Conservation (phyloP, 1,140 invertebrate species). For the Hyles vespertilio region DNA sequence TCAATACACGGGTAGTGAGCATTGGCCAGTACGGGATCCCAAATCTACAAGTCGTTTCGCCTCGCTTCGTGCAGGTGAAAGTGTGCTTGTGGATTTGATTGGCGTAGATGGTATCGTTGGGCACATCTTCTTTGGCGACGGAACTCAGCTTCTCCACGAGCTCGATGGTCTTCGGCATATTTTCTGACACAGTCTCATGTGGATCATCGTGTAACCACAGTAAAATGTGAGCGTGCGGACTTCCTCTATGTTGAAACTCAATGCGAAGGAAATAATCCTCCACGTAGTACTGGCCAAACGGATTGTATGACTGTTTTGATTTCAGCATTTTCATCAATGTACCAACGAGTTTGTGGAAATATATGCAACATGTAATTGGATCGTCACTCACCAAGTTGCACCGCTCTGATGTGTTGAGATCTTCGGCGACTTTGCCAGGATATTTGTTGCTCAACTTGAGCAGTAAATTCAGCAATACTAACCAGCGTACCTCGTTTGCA, state of each 20-base stretch:
- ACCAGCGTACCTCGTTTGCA: slow-evolving; percentile 5
- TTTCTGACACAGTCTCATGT: slow-evolving; percentile 19
- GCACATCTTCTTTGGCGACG: slow-evolving; percentile 20
- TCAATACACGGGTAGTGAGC: slow-evolving; percentile 18
- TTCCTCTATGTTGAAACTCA: slow-evolving; percentile 21
- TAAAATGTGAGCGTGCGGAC: slow-evolving; percentile 19
- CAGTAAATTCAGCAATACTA: slow-evolving; percentile 1
- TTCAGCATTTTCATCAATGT: slow-evolving; percentile 6
- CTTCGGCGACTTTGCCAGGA: neutral
- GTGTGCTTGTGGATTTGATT: slow-evolving; percentile 13
- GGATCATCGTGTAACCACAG: slow-evolving; percentile 25
- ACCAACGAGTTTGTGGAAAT: slow-evolving; percentile 6
- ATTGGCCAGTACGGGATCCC: slow-evolving; percentile 3
- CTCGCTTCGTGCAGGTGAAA: slow-evolving; percentile 22
- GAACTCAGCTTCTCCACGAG: slow-evolving; percentile 24
- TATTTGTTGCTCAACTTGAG: slow-evolving; percentile 2
- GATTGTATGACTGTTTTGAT: slow-evolving; percentile 16
- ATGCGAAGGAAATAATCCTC: slow-evolving; percentile 17
- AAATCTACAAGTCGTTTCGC: slow-evolving; percentile 9
- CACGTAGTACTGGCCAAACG: slow-evolving; percentile 12
- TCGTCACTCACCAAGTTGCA: slow-evolving; percentile 4
- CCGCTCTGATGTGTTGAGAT: slow-evolving; percentile 3
- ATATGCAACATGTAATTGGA: slow-evolving; percentile 6
- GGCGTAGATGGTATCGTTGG: neutral
- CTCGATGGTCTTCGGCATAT: slow-evolving; percentile 22